phyloP scores from a whole-genome alignment of 2,888 invertebrate species.

The Erebia ligea region DNA sequence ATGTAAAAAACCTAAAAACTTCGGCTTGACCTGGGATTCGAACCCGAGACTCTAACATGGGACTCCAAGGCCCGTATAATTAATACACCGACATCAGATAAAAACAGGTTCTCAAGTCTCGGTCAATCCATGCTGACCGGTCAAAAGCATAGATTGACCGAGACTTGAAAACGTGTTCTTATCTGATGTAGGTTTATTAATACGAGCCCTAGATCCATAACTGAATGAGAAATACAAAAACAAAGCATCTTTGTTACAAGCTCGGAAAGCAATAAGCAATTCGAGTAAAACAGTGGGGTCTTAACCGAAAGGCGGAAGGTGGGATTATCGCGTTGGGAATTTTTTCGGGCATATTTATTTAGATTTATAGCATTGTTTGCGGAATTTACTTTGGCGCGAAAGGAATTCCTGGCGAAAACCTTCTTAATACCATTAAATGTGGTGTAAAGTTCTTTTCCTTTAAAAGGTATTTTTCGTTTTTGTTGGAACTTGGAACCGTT shows the following conservation, averaged over 20 bases:
- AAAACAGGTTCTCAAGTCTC: too few relatives aligned
- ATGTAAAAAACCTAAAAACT: too few relatives aligned
- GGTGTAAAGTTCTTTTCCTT: not conserved
- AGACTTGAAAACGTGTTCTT: too few relatives aligned
- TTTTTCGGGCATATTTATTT: constrained; percentile 41
- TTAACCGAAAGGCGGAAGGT: constrained; percentile 16
- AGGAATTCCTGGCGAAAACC: constrained; percentile 20
- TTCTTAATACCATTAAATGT: constrained; percentile 20
- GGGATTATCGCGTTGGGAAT: constrained; percentile 29
- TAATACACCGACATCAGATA: too few relatives aligned
- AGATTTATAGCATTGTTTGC: constrained; percentile 43
- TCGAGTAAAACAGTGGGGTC: constrained; percentile 6
- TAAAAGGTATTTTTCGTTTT: not conserved
- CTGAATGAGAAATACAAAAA: not conserved
- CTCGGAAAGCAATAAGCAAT: constrained; percentile 6
- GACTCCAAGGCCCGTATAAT: too few relatives aligned
- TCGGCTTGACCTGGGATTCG: too few relatives aligned
- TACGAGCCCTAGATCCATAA: too few relatives aligned
- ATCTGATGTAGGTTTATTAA: too few relatives aligned
- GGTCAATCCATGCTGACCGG: too few relatives aligned
- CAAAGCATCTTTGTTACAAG: not conserved
- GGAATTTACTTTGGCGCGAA: constrained; percentile 27
- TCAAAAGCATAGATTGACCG: too few relatives aligned
- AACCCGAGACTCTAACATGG: too few relatives aligned
- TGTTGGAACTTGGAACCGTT: too few relatives aligned